phyloP scores from a whole-genome alignment of 2,113 vertebrate species.

The Helogale parvula region DNA sequence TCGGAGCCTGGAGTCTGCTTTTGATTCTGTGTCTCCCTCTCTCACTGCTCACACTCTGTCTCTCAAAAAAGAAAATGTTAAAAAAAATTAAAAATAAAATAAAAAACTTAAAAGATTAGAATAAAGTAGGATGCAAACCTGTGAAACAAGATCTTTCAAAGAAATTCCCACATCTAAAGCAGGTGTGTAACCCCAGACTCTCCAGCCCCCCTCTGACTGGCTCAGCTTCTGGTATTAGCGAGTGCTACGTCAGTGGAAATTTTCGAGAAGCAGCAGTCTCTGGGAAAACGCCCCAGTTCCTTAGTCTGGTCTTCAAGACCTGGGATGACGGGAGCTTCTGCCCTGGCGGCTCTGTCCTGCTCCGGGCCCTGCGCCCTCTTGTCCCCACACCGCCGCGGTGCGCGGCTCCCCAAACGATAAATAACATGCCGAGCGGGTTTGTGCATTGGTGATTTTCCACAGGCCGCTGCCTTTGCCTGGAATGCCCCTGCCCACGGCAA shows the following conservation, averaged over 20 bases:
- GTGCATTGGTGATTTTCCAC: constrained; percentile 16
- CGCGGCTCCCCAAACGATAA: background rate
- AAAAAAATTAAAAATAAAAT: no score
- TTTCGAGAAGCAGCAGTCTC: background rate
- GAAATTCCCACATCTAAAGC: background rate
- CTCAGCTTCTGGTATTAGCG: background rate
- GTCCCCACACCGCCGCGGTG: background rate
- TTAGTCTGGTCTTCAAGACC: background rate
- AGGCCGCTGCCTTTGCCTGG: constrained; percentile 48
- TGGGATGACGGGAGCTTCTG: background rate
- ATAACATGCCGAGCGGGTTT: background rate
- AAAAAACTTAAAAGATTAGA: background rate
- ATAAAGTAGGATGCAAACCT: background rate
- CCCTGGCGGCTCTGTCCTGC: background rate
- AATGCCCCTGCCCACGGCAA: constrained; percentile 6
- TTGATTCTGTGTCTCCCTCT: no score
- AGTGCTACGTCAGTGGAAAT: background rate
- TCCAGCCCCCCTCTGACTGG: background rate
- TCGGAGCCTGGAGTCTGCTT: no score
- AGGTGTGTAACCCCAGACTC: background rate
- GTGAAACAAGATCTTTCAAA: background rate
- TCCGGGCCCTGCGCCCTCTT: background rate
- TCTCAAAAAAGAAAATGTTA: no score
- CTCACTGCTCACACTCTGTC: no score
- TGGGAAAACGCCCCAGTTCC: background rate